Evolutionary conservation across 2,113 vertebrate genomes (phyloP), one percentile per base, ranked within the genome.

Genomic region (Periophthalmus modestus): DNA sequence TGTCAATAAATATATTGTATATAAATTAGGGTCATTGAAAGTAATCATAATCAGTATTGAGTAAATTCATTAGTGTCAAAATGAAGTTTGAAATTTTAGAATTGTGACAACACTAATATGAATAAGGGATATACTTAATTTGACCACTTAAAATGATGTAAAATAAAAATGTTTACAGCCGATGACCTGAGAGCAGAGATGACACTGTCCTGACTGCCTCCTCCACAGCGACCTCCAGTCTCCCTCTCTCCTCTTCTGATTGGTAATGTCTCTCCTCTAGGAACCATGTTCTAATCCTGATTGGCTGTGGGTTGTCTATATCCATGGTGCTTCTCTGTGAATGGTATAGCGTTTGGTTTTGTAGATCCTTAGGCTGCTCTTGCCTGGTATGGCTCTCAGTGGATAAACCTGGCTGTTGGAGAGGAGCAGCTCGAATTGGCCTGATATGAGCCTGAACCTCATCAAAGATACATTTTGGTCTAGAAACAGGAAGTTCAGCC

Each of bases 281-380:
- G 24, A 83, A 82, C 94, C 93, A 94, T 47, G 69, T 91, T 33
- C 43, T 81, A 66, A 95, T 93, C 76, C 93, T 91, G 74, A 95
- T 92, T 82, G 93, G 92, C 80, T 90, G 87, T 7, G 76, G 39
- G 9, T 23, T 21, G 23, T 1, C 57, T n/a, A 1, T 7, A 1
- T 9, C 24, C 24, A 7, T 86, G 73, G 57, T 81, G 62, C 19
- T 67, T 23, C 72, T 84, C 34, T 0, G 66, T 9, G 50, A 54
- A 23, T 2, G 47, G 28, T 46, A 23, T 43, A 5, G 13, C 24
- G 4, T 39, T 19, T 19, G 34, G 46, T 68, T 18, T 19, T 28
- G 16, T 6, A 11, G 24, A 5, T 28, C 13, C 0, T 12, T 15
- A 21, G 0, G 33, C 19, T 39, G 48, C 34, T 65, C 34, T 43